Evolutionary conservation across 2,113 vertebrate species (phyloP), one percentile per base, ranked within the genome.

Genomic region (Agapornis roseicollis): DNA sequence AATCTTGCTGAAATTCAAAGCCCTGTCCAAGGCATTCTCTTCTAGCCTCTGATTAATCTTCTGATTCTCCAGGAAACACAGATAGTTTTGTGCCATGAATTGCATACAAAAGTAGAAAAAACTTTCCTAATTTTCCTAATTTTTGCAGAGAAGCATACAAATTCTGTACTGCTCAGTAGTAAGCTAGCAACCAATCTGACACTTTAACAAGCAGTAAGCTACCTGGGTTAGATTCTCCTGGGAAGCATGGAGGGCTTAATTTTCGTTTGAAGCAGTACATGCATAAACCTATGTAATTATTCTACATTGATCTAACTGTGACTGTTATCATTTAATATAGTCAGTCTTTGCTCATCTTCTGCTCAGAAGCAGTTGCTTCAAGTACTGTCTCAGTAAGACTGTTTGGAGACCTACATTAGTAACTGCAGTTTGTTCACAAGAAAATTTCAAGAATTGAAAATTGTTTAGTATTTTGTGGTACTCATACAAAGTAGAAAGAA

Each of bases 71-170:
- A 27, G 41, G 28, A 65, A 13, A 28, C 29, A 3, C 37, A 64
- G 11, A 4, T 11, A 1, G 17, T n/a, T 42, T 61, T 47, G 22
- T 69, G 7, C 27, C 33, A 18, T 77, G 49, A 64, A 80, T 24
- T 69, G 13, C 29, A 25, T 46, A 35, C 7, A 60, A 31, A 87
- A 76, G 10, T 19, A 37, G 35, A 49, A 72, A 76, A 73, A 29
- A 4, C 10, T 11, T 41, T 3, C 44, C 2, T 14, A 15, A 1
- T 27, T 11, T 41, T 3, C 44, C 2, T 14, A 15, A 1, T 27
- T 68, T 77, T 52, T 46, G 7, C 18, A 35, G 33, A 76, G 33
- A 74, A 84, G 44, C 12, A 11, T 35, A 7, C 9, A 49, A 33
- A 15, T 17, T 71, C 10, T 77, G 9, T 46, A 7, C 16, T 84